Evolutionary conservation across 2,888 invertebrate genomes (phyloP), one percentile per base, ranked within the genome.

Genomic region (Loripinus fragilis): DNA sequence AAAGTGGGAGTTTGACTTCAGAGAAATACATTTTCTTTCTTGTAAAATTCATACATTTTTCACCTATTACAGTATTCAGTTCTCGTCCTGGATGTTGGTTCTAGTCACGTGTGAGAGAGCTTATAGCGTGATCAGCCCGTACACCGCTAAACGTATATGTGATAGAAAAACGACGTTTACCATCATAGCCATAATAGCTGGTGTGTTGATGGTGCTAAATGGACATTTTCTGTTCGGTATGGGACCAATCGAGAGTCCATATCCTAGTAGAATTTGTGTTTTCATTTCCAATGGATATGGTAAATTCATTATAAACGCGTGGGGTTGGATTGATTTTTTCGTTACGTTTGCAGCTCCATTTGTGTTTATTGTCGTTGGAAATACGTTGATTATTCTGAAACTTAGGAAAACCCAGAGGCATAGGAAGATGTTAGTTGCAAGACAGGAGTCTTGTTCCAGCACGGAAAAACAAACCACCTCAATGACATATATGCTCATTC

Each of bases 291-390:
- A 74, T 23, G 68, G 55, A 15, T 83, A 83, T 38, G 42, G 48
- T 5, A 45, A 64, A 17, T 83, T 83, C 45, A 70, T 76, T 23
- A 66, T 60, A 15, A 65, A 71, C 5, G 42, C 71, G 30, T 83
- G 83, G 83, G 71, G 50, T 15, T 83, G 83, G 83, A 75, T 83
- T 25, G 72, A 83, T 64, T 80, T 83, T 28, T 70, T 71, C 5
- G 68, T 77, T 15, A 48, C 78, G 2, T 83, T 83, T 73, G 71
- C 70, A 7, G 35, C 72, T 8, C 83, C 83, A 2, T 77, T 83
- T 68, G 45, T 73, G 1, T 66, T 83, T 25, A 70, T 83, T 5
- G 70, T 60, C 12, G 38, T 69, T n/a, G 77, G 83, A 42, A 83
- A 83, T 64, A 30, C 42, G 8, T 65, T 80, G 20, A 80, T 83